phyloP scores from a whole-genome alignment of 2,797 vertebrate species.

The Lepidocolaptes lacrymiger region DNA sequence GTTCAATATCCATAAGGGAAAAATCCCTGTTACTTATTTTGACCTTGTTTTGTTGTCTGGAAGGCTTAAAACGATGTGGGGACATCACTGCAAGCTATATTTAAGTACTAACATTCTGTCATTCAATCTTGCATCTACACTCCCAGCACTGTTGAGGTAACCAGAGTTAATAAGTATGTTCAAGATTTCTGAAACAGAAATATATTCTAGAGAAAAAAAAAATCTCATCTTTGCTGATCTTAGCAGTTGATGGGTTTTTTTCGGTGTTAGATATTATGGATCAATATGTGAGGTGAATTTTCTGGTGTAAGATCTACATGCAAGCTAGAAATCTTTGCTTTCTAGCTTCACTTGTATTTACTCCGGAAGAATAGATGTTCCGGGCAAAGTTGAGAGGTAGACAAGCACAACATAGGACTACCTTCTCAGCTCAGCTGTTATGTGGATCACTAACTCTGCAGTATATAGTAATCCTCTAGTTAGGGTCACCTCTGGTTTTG shows the following conservation, averaged over 20 bases:
- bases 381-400: background rate
- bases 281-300: background rate
- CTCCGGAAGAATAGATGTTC: background rate
- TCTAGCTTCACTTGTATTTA: background rate
- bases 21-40: background rate
- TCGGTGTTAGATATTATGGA: background rate
- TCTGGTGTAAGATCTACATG: background rate
- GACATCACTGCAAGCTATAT: background rate
- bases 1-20: background rate
- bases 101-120: background rate
- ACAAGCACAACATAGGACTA: background rate
- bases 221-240: background rate
- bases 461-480: background rate
- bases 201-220: background rate
- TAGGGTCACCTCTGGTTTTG: background rate
- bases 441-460: background rate
- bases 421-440: background rate
- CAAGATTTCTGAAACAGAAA: background rate
- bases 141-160: background rate
- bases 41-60: background rate
- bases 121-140: background rate
- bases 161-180: background rate
- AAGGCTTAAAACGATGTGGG: background rate
- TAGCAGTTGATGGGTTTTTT: background rate
- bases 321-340: background rate